Conservation (phyloP, 2,113 vertebrate species). For the Noturus placidus region DNA sequence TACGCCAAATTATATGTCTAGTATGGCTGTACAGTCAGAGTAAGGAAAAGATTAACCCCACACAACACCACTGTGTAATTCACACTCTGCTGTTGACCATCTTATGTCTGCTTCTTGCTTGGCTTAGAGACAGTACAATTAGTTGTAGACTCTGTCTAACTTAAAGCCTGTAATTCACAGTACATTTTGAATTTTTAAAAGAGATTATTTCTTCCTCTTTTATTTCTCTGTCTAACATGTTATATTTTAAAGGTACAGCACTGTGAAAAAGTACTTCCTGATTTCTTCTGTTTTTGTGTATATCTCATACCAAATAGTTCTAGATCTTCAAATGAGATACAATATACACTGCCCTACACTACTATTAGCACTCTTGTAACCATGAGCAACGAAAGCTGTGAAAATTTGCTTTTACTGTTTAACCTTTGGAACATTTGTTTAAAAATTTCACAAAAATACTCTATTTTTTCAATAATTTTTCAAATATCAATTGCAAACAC, state of each 20-base stretch:
- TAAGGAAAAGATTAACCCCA: not conserved
- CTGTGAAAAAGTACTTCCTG: too few relatives aligned
- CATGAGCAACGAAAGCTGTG: too few relatives aligned
- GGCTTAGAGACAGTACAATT: not conserved
- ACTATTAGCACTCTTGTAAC: too few relatives aligned
- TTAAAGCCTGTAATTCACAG: not conserved
- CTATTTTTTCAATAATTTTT: too few relatives aligned
- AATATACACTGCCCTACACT: too few relatives aligned
- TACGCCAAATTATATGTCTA: not conserved
- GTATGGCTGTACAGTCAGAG: not conserved
- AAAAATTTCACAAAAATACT: too few relatives aligned
- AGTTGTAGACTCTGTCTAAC: not conserved
- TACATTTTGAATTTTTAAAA: not conserved
- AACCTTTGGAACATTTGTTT: too few relatives aligned
- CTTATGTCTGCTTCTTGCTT: not conserved
- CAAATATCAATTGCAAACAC: too few relatives aligned
- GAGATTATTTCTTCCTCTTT: not conserved
- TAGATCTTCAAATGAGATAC: too few relatives aligned
- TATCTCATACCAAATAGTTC: too few relatives aligned
- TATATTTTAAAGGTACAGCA: not conserved
- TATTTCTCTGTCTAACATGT: not conserved
- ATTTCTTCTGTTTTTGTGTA: too few relatives aligned
- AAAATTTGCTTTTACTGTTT: too few relatives aligned
- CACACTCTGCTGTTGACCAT: not conserved
- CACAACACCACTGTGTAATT: not conserved